Percentiles rank a stretch among this genome's conserved stretches.
phyloP scores from a whole-genome alignment of 1,140 invertebrate genomes.

The Pseudobourletiella spinata region DNA sequence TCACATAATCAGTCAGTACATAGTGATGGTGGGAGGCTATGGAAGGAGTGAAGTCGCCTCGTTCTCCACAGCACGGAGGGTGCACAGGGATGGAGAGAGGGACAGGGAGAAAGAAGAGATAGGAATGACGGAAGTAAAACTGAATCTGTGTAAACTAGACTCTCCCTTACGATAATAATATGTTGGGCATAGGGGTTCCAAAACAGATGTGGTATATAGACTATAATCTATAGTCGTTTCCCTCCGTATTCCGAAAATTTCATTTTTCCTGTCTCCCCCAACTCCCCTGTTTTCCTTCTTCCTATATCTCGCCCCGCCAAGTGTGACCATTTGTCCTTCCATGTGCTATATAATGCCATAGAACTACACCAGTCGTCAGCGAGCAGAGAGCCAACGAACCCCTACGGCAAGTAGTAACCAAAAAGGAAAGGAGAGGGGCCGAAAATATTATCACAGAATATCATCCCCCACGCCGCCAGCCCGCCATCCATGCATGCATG shows the following conservation, averaged over 20 bases:
- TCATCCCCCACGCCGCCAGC: too few relatives aligned
- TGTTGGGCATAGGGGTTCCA: neutral
- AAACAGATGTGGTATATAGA: neutral
- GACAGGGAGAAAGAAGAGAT: slow-evolving; percentile 1
- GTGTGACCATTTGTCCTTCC: slow-evolving; percentile 31
- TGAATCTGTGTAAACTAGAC: neutral
- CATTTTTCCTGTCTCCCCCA: slow-evolving; percentile 15
- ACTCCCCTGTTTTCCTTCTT: slow-evolving; percentile 13
- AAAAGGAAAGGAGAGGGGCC: neutral
- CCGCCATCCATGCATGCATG: too few relatives aligned
- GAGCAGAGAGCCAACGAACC: neutral
- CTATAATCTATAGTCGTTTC: slow-evolving; percentile 10
- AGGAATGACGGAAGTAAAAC: slow-evolving; percentile 4
- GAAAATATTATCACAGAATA: too few relatives aligned
- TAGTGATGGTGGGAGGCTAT: too few relatives aligned
- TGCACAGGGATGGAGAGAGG: neutral
- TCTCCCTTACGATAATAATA: slow-evolving; percentile 2
- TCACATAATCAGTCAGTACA: slow-evolving; percentile 3
- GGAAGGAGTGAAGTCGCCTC: too few relatives aligned
- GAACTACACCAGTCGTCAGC: neutral
- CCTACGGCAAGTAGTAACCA: slow-evolving; percentile 8
- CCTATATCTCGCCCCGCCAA: slow-evolving; percentile 16
- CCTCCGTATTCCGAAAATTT: slow-evolving; percentile 18
- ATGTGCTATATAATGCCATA: slow-evolving; percentile 21
- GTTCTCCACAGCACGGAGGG: too few relatives aligned